Evolutionary conservation across 2,797 vertebrate genomes (phyloP).

Genomic region (Alca torda): DNA sequence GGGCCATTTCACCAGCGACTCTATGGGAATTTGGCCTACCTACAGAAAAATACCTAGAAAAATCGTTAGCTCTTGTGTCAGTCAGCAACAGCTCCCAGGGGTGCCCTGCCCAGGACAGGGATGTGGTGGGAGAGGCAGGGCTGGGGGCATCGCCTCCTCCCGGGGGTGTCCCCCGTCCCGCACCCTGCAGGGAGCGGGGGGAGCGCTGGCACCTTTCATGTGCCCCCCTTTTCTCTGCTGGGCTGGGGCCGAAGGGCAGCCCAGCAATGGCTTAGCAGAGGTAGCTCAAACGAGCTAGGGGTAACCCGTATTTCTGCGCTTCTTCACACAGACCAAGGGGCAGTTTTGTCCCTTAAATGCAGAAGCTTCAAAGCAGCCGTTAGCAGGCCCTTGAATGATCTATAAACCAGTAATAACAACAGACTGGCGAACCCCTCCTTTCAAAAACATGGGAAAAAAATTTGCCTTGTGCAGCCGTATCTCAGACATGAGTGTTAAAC

Average conservation of each 20-base stretch:
- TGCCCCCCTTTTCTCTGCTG: not conserved
- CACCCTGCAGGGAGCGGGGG: not conserved
- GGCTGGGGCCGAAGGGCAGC: not conserved
- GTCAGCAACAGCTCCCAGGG: not conserved
- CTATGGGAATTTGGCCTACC: not conserved
- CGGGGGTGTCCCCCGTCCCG: not conserved
- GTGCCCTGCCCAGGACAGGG: not conserved
- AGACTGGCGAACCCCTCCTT: not conserved
- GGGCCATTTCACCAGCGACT: not conserved
- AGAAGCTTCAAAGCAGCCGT: not conserved
- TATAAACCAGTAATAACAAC: not conserved
- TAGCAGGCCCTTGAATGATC: not conserved
- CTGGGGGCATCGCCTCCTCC: not conserved
- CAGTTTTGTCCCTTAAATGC: not conserved
- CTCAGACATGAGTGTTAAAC: not conserved
- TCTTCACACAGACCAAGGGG: not conserved
- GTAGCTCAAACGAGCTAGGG: rapidly evolving
- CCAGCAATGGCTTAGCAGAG: not conserved
- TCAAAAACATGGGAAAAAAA: not conserved
- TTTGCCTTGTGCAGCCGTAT: not conserved
- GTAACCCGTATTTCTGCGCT: not conserved
- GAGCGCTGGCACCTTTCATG: not conserved
- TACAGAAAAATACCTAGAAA: not conserved
- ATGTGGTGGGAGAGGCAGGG: no score
- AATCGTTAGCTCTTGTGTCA: rapidly evolving